Evolutionary conservation across 2,797 vertebrate species (phyloP).

Genomic region (Acipenser oxyrinchus): DNA sequence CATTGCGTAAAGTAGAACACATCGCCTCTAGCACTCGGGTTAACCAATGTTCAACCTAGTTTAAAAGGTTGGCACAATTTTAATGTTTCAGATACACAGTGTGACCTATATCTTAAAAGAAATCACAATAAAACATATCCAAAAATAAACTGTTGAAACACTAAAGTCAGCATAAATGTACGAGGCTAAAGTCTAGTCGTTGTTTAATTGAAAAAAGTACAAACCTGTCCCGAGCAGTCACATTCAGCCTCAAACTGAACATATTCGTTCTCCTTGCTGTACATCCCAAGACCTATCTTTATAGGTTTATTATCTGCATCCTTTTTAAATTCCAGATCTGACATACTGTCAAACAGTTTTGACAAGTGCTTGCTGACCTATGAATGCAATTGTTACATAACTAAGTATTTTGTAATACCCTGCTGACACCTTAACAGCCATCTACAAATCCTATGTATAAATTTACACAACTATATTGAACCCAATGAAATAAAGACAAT

Average conservation of each 20-base stretch:
- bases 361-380: conserved; percentile 29
- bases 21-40: conserved; percentile 72
- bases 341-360: conserved; percentile 91
- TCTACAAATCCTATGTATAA: no score
- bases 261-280: conserved; percentile 87
- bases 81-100: no score
- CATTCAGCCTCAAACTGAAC: conserved; percentile 78
- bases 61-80: no score
- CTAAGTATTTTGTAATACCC: background rate
- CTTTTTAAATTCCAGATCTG: conserved; percentile 73
- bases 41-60: conserved; percentile 84
- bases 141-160: conserved; percentile 3
- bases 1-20: conserved; percentile 73
- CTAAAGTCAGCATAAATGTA: no score
- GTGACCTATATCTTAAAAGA: no score
- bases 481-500: no score
- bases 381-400: background rate
- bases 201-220: background rate
- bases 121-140: no score
- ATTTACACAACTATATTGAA: no score
- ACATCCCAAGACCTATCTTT: conserved; percentile 80
- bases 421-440: background rate
- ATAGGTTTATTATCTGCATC: conserved; percentile 55
- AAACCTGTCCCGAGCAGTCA: conserved; percentile 85
- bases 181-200: no score